phyloP scores from a whole-genome alignment of 2,113 vertebrate species.

The Heptranchias perlo region DNA sequence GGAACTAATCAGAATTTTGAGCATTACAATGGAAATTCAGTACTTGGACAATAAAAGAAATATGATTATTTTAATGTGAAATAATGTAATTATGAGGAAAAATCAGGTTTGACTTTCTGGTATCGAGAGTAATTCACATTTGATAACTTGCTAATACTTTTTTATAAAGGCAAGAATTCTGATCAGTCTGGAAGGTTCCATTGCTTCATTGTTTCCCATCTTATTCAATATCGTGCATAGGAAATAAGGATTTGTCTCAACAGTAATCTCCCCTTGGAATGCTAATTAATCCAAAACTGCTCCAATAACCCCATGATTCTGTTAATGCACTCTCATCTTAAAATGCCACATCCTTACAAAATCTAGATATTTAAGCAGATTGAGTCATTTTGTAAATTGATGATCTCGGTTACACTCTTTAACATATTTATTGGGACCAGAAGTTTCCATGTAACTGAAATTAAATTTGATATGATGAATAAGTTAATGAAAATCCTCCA shows the following conservation, averaged over 20 bases:
- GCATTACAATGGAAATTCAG: not conserved
- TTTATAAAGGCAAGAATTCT: not conserved
- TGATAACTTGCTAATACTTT: not conserved
- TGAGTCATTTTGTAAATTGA: not conserved
- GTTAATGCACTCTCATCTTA: not conserved
- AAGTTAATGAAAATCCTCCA: not conserved
- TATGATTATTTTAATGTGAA: not conserved
- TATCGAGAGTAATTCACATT: not conserved
- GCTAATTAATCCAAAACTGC: not conserved
- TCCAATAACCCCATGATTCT: not conserved
- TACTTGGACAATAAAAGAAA: not conserved
- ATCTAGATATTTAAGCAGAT: not conserved
- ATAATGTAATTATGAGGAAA: not conserved
- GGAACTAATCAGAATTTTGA: not conserved
- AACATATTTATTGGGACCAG: not conserved
- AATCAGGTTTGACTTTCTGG: not conserved
- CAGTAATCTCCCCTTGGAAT: not conserved
- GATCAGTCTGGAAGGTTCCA: not conserved
- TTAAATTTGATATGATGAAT: not conserved
- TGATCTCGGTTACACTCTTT: not conserved
- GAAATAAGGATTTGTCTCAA: not conserved
- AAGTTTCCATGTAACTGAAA: not conserved
- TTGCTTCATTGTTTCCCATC: not conserved
- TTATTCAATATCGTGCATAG: not conserved
- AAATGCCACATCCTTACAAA: not conserved